Conservation (phyloP, 2,888 invertebrate species). For the Unio pictorum region DNA sequence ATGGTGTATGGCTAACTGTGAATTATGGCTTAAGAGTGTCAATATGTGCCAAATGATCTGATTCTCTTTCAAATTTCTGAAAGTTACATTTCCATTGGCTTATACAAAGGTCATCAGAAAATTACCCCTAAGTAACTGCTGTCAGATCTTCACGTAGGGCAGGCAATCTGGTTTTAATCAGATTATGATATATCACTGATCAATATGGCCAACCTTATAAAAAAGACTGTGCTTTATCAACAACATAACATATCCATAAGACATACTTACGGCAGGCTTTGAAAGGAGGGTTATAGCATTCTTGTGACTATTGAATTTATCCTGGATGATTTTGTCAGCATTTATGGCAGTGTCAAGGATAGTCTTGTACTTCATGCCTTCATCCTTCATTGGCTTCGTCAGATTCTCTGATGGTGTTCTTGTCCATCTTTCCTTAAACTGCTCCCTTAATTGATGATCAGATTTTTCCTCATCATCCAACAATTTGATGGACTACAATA, state of each 20-base stretch:
- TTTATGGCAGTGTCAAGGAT: slow-evolving; percentile 91
- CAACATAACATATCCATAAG: neutral
- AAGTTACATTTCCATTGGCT: too few relatives aligned
- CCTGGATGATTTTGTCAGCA: slow-evolving; percentile 86
- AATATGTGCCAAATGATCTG: too few relatives aligned
- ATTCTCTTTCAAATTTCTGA: too few relatives aligned
- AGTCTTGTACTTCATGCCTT: slow-evolving; percentile 89
- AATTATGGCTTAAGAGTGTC: too few relatives aligned
- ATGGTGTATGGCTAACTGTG: too few relatives aligned
- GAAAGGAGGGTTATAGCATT: slow-evolving; percentile 88
- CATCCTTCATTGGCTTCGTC: slow-evolving; percentile 85
- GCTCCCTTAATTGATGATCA: slow-evolving; percentile 87
- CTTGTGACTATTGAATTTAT: slow-evolving; percentile 85
- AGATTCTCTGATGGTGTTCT: slow-evolving; percentile 89
- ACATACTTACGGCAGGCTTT: slow-evolving; percentile 75
- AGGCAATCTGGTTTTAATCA: too few relatives aligned
- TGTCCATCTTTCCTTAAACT: slow-evolving; percentile 95
- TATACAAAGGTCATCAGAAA: too few relatives aligned
- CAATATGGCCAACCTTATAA: too few relatives aligned
- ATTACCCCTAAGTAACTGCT: too few relatives aligned
- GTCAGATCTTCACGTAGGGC: too few relatives aligned
- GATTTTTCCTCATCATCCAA: slow-evolving; percentile 92
- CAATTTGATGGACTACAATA: slow-evolving; percentile 73
- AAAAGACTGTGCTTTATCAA: neutral
- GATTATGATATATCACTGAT: too few relatives aligned